phyloP scores from a whole-genome alignment of 2,113 vertebrate genomes.

The Piprites chloris region DNA sequence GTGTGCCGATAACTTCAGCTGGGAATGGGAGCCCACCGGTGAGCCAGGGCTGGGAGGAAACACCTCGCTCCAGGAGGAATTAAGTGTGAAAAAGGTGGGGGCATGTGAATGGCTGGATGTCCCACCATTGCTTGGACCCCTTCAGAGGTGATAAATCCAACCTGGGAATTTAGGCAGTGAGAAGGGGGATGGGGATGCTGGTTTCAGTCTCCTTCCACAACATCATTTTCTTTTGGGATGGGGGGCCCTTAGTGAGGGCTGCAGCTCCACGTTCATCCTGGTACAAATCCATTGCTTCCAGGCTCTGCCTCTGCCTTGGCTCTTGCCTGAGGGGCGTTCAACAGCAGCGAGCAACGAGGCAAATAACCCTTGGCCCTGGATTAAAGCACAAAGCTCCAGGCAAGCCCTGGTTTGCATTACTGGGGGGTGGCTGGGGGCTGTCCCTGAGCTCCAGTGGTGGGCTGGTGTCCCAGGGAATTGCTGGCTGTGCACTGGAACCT shows the following conservation, averaged over 20 bases:
- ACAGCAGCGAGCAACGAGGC: background rate
- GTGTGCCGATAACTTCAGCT: conserved; percentile 25
- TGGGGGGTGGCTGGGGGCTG: background rate
- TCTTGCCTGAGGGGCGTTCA: background rate
- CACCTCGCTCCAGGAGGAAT: background rate
- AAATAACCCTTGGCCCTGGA: background rate
- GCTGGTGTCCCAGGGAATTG: background rate
- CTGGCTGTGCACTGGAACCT: background rate
- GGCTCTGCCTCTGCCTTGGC: background rate
- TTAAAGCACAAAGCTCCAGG: background rate
- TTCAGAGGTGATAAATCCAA: background rate
- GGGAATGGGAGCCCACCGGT: background rate
- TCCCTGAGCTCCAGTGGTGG: background rate
- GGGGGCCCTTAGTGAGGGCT: background rate
- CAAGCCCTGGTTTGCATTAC: background rate
- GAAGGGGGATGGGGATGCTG: background rate
- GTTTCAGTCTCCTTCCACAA: background rate
- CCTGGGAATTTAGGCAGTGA: background rate
- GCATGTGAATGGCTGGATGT: background rate
- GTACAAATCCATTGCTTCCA: background rate
- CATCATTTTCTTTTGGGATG: background rate
- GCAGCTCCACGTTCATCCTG: background rate
- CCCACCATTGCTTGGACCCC: rapidly evolving
- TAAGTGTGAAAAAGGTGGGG: background rate
- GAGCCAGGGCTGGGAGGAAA: background rate